These are phyloP conservation scores for Tribolium castaneum DNA, from an alignment of 1,140 invertebrate species.

Conservation along the genomic window DNA sequence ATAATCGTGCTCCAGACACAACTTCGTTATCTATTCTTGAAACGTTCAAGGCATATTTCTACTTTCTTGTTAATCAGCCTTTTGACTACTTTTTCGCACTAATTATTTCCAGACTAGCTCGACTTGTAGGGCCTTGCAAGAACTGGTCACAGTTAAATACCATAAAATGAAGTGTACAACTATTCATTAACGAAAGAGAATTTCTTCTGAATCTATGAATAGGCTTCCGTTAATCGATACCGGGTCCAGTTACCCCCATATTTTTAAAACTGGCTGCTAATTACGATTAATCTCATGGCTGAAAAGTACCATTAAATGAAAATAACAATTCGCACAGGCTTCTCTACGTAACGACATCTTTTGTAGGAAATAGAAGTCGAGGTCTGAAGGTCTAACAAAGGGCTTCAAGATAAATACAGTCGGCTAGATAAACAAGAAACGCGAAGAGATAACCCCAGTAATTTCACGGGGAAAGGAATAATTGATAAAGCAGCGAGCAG, in stretches of 20 bases:
- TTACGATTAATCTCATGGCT: too few species aligned
- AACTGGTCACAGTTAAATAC: not conserved
- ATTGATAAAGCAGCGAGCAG: conserved; percentile 42
- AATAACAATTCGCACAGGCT: conserved; percentile 3
- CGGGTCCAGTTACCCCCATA: not conserved
- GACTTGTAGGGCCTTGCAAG: not conserved
- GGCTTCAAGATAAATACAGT: conserved; percentile 49
- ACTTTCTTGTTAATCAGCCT: not conserved
- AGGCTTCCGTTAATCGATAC: not conserved
- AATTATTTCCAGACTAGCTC: not conserved
- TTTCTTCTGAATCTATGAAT: not conserved
- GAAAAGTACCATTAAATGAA: conserved; percentile 22
- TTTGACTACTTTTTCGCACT: not conserved
- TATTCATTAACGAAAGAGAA: not conserved
- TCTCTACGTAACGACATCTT: conserved; percentile 11
- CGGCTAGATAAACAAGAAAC: conserved; percentile 49
- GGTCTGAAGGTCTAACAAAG: conserved; percentile 42
- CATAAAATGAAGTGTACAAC: not conserved
- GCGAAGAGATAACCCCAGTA: conserved; percentile 48
- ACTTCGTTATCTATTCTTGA: not conserved
- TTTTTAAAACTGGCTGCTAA: not conserved
- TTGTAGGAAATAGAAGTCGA: conserved; percentile 7
- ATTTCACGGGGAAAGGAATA: conserved; percentile 48
- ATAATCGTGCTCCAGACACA: too few species aligned
- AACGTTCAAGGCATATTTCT: not conserved